Evolutionary conservation across 1,140 invertebrate genomes (phyloP).

Genomic region (Drosophila simulans): DNA sequence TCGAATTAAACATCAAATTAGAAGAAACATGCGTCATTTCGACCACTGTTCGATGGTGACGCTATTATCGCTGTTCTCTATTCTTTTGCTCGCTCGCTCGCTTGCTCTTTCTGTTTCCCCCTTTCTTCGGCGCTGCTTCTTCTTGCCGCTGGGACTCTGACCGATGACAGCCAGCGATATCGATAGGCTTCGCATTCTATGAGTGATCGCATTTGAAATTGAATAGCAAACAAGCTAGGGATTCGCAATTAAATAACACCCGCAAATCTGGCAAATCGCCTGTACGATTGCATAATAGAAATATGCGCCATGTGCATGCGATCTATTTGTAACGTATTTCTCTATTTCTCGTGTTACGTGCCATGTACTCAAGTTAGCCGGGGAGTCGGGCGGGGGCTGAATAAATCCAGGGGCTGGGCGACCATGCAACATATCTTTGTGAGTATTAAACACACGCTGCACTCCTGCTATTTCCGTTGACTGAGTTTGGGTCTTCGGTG

Average conservation of each 20-base stretch:
- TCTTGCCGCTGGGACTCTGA: conserved; percentile 6
- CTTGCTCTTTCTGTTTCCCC: conserved; percentile 5
- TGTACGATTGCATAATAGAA: conserved; percentile 45
- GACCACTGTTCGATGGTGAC: conserved; percentile 21
- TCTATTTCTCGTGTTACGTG: conserved; percentile 41
- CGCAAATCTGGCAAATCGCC: conserved; percentile 38
- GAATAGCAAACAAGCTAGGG: conserved; percentile 13
- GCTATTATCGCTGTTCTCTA: conserved; percentile 17
- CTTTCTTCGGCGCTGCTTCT: conserved; percentile 3
- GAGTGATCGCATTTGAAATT: conserved; percentile 31
- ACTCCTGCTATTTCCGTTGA: conserved; percentile 73
- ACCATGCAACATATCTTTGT: conserved; percentile 45
- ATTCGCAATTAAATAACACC: conserved; percentile 44
- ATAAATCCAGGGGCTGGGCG: conserved; percentile 23
- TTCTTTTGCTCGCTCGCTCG: conserved; percentile 15
- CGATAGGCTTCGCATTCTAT: conserved; percentile 12
- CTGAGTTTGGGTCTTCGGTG: conserved; percentile 60
- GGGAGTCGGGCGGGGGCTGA: neutral
- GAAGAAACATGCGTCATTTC: neutral
- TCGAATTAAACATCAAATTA: too few relatives aligned
- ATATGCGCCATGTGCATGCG: conserved; percentile 45
- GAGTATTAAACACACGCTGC: conserved; percentile 47
- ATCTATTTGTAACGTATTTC: conserved; percentile 48
- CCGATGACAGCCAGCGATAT: conserved; percentile 19
- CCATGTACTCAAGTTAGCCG: conserved; percentile 5